phyloP scores from a whole-genome alignment of 2,113 vertebrate genomes.

The Leuciscus idus region DNA sequence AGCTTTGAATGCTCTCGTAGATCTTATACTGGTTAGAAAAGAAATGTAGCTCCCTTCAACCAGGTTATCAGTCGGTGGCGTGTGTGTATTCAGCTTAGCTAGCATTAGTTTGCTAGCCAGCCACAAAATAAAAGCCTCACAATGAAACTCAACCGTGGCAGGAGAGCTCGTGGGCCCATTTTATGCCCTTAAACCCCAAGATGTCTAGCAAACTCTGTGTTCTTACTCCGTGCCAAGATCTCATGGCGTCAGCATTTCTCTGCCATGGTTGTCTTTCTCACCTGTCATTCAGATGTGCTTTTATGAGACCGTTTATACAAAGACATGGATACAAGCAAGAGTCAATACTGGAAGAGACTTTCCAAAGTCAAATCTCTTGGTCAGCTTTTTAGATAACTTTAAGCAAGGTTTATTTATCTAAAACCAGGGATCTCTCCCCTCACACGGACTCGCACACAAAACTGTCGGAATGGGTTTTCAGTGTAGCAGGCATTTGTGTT shows the following conservation, averaged over 20 bases:
- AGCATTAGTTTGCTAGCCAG: constrained; percentile 74
- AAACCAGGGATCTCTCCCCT: constrained; percentile 29
- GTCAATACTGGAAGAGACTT: constrained; percentile 82
- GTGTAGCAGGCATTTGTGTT: constrained; percentile 65
- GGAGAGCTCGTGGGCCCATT: constrained; percentile 66
- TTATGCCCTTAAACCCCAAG: constrained; percentile 76
- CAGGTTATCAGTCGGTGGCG: constrained; percentile 76
- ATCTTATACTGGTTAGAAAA: constrained; percentile 57
- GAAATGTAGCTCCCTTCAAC: constrained; percentile 76
- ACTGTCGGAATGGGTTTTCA: constrained; percentile 67
- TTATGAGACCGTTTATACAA: constrained; percentile 66
- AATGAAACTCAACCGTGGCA: constrained; percentile 72
- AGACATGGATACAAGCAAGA: constrained; percentile 71
- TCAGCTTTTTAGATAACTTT: constrained; percentile 67
- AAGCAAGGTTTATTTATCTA: constrained; percentile 36
- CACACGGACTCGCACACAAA: constrained; percentile 42
- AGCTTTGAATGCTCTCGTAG: constrained; percentile 53
- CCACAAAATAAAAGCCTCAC: constrained; percentile 70
- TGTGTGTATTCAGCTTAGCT: constrained; percentile 65
- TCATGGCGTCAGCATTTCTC: constrained; percentile 80
- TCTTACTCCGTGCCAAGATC: constrained; percentile 81
- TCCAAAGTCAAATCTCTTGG: constrained; percentile 76
- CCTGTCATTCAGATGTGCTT: constrained; percentile 69
- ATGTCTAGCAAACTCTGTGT: constrained; percentile 80
- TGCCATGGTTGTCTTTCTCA: constrained; percentile 76